A percentile compares a stretch with the other conserved stretches of the same genome.
Conservation (phyloP, 64 coral and sea anemone species). For the Platygyra sinensis region DNA sequence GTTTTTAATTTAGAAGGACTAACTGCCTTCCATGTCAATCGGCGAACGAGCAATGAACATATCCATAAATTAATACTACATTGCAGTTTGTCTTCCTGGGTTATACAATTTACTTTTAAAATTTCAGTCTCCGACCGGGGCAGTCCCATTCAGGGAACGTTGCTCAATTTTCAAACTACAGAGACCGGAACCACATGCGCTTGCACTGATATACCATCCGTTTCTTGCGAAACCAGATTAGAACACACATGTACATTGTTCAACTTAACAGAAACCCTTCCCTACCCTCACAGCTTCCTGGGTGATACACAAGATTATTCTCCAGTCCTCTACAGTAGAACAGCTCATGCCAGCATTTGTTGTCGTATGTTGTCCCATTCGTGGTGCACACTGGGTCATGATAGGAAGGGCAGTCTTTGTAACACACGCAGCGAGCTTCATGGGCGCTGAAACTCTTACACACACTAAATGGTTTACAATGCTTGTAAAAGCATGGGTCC, state of each 20-base stretch:
- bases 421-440: conserved; percentile 21
- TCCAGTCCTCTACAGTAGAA: neutral
- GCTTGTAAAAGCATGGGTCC: neutral
- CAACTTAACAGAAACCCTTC: no score
- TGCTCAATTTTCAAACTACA: neutral
- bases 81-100: neutral
- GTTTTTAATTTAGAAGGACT: no score
- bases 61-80: no score
- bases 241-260: no score
- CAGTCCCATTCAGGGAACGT: neutral
- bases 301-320: conserved; percentile 28
- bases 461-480: neutral
- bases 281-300: conserved; percentile 21
- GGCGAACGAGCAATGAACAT: no score
- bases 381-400: conserved; percentile 26
- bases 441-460: neutral
- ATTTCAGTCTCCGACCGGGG: no score
- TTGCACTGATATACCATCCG: no score
- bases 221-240: no score
- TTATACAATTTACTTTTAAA: no score
- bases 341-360: conserved; percentile 20
- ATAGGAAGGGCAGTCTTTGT: conserved; percentile 7
- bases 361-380: conserved; percentile 13
- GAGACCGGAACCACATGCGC: no score
- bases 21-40: no score